Conservation (phyloP, 2,113 vertebrate genomes). For the Ciconia boyciana region DNA sequence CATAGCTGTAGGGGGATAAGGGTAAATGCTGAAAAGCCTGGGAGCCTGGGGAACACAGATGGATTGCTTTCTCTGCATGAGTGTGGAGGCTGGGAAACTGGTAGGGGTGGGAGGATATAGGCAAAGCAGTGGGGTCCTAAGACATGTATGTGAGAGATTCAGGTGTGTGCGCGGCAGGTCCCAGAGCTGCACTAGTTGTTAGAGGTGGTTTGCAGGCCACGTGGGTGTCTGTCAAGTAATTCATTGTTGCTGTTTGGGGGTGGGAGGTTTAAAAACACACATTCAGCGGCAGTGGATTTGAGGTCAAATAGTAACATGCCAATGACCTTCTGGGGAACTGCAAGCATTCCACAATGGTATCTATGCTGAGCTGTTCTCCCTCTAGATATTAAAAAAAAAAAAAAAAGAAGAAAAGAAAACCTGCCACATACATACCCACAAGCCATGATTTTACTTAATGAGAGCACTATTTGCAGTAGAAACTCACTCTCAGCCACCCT, state of each 20-base stretch:
- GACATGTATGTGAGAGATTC: fast-evolving
- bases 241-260: background rate
- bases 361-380: background rate
- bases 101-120: background rate
- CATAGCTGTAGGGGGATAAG: background rate
- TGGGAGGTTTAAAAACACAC: background rate
- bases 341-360: background rate
- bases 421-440: background rate
- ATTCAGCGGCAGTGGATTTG: background rate
- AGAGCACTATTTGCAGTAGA: background rate
- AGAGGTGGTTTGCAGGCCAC: background rate
- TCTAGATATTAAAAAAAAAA: background rate
- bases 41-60: fast-evolving
- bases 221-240: background rate
- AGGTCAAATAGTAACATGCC: background rate
- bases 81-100: background rate
- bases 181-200: background rate
- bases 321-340: background rate
- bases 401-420: background rate
- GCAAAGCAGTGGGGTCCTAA: background rate
- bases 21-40: background rate
- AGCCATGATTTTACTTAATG: background rate
- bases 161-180: fast-evolving
- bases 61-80: background rate
- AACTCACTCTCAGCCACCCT: background rate